These are phyloP conservation scores for Eupithecia centaureata DNA, from an alignment of 2,888 invertebrate species.

Conservation along the genomic window DNA sequence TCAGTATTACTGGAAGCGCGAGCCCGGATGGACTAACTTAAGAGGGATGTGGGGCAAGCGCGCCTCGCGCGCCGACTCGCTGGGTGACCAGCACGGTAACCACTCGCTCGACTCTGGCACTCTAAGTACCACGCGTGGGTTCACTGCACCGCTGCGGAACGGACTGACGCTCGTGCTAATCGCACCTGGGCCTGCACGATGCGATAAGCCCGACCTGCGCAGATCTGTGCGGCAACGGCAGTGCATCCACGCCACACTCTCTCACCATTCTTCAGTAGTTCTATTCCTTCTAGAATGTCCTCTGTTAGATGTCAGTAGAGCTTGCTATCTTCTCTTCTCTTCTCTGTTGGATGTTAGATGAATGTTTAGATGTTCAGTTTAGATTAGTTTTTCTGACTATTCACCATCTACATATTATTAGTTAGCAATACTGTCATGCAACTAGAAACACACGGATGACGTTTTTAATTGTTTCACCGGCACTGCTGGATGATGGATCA, in stretches of 20 bases:
- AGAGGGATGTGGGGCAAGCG: constrained; percentile 92
- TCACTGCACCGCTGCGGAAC: not conserved
- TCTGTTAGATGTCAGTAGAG: constrained; percentile 41
- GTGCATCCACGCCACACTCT: constrained; percentile 28
- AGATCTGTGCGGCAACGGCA: not conserved
- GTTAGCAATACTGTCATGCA: constrained; percentile 17
- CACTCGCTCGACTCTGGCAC: constrained; percentile 42
- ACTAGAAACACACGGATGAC: constrained; percentile 4
- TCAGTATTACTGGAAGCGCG: constrained; percentile 88
- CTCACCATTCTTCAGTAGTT: constrained; percentile 37
- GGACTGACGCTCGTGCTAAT: not conserved
- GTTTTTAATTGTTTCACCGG: not conserved
- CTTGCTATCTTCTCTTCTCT: constrained; percentile 39
- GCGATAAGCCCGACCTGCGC: not conserved
- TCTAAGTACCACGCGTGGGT: constrained; percentile 12
- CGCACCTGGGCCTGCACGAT: constrained; percentile 8
- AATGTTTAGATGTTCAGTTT: constrained; percentile 33
- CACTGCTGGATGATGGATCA: not conserved
- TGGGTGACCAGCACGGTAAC: constrained; percentile 71
- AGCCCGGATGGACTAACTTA: constrained; percentile 91
- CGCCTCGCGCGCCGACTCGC: constrained; percentile 52
- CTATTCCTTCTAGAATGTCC: constrained; percentile 35
- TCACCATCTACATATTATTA: constrained; percentile 2
- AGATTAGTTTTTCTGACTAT: constrained; percentile 21
- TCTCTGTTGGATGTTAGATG: constrained; percentile 39